phyloP scores from a whole-genome alignment of 1,140 invertebrate genomes.

The Microplitis demolitor region DNA sequence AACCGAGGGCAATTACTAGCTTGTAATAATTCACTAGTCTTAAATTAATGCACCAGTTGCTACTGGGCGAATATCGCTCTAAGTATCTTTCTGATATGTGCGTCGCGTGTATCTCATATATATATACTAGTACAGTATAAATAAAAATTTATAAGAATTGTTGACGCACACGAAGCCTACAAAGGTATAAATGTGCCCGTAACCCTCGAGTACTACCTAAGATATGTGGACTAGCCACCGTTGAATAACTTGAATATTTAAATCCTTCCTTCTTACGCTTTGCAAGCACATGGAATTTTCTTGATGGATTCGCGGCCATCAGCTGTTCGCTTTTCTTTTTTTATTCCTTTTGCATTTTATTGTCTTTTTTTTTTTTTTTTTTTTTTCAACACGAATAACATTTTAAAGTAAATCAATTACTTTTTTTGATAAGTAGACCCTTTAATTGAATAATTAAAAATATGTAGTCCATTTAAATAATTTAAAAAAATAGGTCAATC shows the following conservation, averaged over 20 bases:
- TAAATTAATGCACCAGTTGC: too few species aligned
- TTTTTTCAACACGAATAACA: too few species aligned
- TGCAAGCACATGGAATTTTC: slow-evolving; percentile 20
- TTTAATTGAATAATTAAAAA: too few species aligned
- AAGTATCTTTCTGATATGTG: not conserved
- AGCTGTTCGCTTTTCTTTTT: not conserved
- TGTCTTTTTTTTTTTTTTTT: too few species aligned
- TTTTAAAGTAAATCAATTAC: too few species aligned
- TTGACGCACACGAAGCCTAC: not conserved
- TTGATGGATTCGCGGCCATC: slow-evolving; percentile 16
- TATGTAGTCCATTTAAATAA: too few species aligned
- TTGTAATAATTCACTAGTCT: too few species aligned
- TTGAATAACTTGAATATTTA: slow-evolving; percentile 3
- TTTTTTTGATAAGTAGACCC: too few species aligned
- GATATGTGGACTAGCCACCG: slow-evolving; percentile 25
- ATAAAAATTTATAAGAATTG: not conserved
- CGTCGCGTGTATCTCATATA: slow-evolving; percentile 8
- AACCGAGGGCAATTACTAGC: too few species aligned
- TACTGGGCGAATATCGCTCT: too few species aligned
- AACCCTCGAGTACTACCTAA: slow-evolving; percentile 25
- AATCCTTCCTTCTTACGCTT: slow-evolving; percentile 10
- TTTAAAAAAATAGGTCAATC: not conserved
- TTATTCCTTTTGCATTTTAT: not conserved
- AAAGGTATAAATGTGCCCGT: slow-evolving; percentile 10
- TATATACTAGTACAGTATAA: not conserved